Percentiles rank a stretch among this genome's conserved stretches.
Evolutionary conservation across 2,113 vertebrate genomes (phyloP).

Genomic region (Trichechus manatus): DNA sequence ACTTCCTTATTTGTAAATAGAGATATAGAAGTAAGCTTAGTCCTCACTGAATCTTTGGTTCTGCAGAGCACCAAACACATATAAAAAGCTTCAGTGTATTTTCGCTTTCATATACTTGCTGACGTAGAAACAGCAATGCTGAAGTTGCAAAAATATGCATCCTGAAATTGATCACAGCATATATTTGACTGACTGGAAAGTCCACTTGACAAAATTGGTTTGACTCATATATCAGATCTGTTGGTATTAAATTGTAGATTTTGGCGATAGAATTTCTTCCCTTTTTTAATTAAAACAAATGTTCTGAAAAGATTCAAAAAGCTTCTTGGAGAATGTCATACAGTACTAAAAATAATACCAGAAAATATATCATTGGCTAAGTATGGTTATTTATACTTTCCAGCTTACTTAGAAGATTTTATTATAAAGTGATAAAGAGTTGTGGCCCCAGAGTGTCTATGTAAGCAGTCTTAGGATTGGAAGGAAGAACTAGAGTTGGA

Average conservation of each 20-base stretch:
- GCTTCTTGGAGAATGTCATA: not conserved
- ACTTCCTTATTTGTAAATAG: not conserved
- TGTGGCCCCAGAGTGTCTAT: not conserved
- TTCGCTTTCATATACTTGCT: not conserved
- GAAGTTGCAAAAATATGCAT: not conserved
- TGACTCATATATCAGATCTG: not conserved
- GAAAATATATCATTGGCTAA: not conserved
- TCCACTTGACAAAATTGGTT: not conserved
- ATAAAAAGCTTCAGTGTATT: not conserved
- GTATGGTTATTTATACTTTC: not conserved
- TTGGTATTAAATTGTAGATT: conserved; percentile 11
- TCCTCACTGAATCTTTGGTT: not conserved
- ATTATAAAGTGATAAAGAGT: not conserved
- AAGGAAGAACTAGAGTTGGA: not conserved
- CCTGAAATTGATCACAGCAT: not conserved
- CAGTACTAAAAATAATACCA: not conserved
- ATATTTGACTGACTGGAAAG: conserved; percentile 21
- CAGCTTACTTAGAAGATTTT: not conserved
- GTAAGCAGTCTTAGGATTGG: not conserved
- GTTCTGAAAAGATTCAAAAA: conserved; percentile 32
- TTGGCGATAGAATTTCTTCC: conserved; percentile 19
- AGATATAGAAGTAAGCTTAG: not conserved
- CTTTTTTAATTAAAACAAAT: conserved; percentile 54
- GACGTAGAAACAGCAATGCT: conserved; percentile 1
- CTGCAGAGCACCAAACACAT: not conserved